Base-by-base conservation (phyloP, 2,113 vertebrate genomes). In the Spheniscus mendiculus region DNA sequence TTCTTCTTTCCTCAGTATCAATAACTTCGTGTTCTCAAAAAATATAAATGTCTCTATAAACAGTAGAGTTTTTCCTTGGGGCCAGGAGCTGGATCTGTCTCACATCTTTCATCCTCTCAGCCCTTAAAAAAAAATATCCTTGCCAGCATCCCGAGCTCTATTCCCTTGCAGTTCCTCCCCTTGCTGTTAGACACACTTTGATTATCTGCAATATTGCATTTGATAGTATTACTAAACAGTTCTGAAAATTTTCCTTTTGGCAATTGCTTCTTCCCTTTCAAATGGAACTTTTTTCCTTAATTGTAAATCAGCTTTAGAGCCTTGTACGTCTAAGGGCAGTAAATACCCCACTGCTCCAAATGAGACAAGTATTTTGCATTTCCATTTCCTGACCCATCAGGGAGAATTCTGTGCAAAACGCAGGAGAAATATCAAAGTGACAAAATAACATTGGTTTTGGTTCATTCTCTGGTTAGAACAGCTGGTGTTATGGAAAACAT, bases 251-350 rank as follows among this genome's bases (percentile, higher is more conserved):
- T 94, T 88, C 86, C 80, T 89, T 95, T 94, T 2, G 2, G 84
- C 89, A 92, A 22, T 47, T 0, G 2, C 36, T 80, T 59, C 52
- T 88, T 76, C 12, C 32, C 14, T 88, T 93, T 86, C 20, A 26
- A 92, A 96, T 34, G 36, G 61, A 83, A 10, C 81, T 70, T 78
- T 95, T 95, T 78, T n/a, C 34, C 27, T 22, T 77, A 49, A 29
- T 12, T 90, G 74, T 86, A 96, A 97, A 93, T 97, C 88, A 95
- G 45, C 76, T 95, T 96, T 91, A 92, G 77, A 96, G 61, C 62
- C n/a, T 73, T 67, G 66, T 74, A n/a, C 65, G 30, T 71, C 81
- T 94, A 62, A 66, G 76, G 94, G 90, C 63, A 93, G 42, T 89
- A 96, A 97, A 95, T 80, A 95, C 22, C 30, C 50, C 9, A 45